A percentile compares a stretch with the other conserved stretches of the same genome.
phyloP scores from a whole-genome alignment of 2,888 invertebrate species.

The Thyatira batis region DNA sequence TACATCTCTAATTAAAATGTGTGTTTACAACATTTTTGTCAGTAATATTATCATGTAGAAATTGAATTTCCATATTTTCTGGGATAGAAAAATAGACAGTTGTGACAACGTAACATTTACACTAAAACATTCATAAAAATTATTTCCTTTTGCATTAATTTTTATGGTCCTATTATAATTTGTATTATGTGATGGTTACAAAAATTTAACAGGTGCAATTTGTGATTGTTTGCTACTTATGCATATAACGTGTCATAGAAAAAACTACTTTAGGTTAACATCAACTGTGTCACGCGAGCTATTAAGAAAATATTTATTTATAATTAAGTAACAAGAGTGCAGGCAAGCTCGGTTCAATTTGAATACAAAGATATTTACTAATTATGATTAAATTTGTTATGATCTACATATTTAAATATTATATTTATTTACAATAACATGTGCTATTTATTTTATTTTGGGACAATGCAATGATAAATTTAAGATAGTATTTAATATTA shows the following conservation, averaged over 20 bases:
- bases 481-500: neutral
- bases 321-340: constrained; percentile 70
- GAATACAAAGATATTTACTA: constrained; percentile 14
- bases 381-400: neutral
- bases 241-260: constrained; percentile 39
- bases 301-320: constrained; percentile 68
- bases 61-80: constrained; percentile 54
- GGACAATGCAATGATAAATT: neutral
- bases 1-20: constrained; percentile 65
- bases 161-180: neutral
- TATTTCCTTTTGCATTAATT: constrained; percentile 6
- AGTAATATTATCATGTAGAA: constrained; percentile 47
- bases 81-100: constrained; percentile 73
- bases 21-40: constrained; percentile 62
- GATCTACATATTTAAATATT: neutral
- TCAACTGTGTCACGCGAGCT: constrained; percentile 43
- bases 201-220: constrained; percentile 2
- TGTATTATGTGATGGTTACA: neutral
- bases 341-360: constrained; percentile 57
- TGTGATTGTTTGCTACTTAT: constrained; percentile 4
- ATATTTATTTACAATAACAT: neutral
- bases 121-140: constrained; percentile 41
- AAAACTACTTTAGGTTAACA: constrained; percentile 46
- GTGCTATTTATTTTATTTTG: neutral
- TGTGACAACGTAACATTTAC: constrained; percentile 64